Evolutionary conservation across 2,888 invertebrate species (phyloP), one percentile per base, ranked within the genome.

Genomic region (Therioaphis trifolii): DNA sequence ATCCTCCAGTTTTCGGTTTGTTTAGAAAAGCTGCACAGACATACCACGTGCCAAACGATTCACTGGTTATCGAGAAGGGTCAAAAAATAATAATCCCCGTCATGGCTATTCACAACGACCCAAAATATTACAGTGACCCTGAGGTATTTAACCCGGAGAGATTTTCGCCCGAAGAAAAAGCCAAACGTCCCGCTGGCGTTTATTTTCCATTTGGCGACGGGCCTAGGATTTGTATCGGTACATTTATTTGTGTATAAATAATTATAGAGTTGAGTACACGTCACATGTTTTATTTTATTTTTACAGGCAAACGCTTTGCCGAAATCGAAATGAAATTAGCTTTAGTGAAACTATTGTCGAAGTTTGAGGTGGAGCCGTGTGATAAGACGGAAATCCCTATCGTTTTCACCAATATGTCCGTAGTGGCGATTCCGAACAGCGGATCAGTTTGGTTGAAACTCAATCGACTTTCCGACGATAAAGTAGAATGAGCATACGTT

Each of bases 141-240:
- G 90, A 91, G 43, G 86, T 86, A 40, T 92, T 92, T 86, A 89
- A 91, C 87, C 92, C 92, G 0, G 91, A 92, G 85, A 88, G 92
- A 86, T 92, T 92, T 87, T 88, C 88, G 63, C 90, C 90, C 18
- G 89, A 89, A 85, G 90, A 89, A 82, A 91, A 91, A 85, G 89
- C 90, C 0, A 89, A 89, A 58, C 88, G 91, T 69, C 91, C 91
- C 78, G 89, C 89, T 0, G 90, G 89, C 85, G 89, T 90, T 79
- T 89, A 88, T 84, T 85, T 89, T 80, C 89, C 89, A 2, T 89
- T 89, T 84, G 89, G 89, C 12, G 88, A 88, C 78, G 89, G 89
- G 14, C 89, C 89, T 7, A 87, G 89, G 63, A 87, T 87, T 72
- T 89, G 89, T 85, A 86, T 89, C 66, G 89, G 89, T 89, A n/a